Evolutionary conservation across 2,113 vertebrate genomes (phyloP).

Genomic region (Lichenostomus cassidix): DNA sequence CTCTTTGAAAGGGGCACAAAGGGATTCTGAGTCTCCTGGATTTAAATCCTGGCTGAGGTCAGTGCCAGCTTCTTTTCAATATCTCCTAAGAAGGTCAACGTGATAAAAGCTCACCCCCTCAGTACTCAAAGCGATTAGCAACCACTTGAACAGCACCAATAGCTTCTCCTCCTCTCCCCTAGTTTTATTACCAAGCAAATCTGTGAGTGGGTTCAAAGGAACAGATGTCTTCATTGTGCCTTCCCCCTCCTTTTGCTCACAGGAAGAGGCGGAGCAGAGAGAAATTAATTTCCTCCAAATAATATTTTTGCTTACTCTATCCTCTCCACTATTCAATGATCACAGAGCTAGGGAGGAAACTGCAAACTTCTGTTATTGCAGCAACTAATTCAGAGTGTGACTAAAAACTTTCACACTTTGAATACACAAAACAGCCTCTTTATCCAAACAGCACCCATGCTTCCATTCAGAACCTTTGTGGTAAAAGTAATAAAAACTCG

Average conservation of each 20-base stretch:
- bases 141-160: background rate
- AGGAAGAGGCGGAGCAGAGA: constrained; percentile 33
- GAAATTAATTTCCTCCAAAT: constrained; percentile 15
- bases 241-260: background rate
- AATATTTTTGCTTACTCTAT: background rate
- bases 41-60: constrained; percentile 47
- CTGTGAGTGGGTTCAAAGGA: constrained; percentile 42
- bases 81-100: constrained; percentile 27
- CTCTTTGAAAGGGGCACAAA: constrained; percentile 21
- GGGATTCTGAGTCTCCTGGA: background rate
- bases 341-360: background rate
- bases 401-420: background rate
- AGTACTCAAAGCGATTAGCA: constrained; percentile 18
- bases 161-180: background rate
- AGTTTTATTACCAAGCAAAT: constrained; percentile 18
- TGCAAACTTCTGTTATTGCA: background rate
- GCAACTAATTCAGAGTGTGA: background rate
- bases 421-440: background rate
- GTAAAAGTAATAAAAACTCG: background rate
- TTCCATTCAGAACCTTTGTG: background rate
- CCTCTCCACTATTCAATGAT: background rate
- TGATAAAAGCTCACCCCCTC: constrained; percentile 32
- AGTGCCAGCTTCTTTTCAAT: constrained; percentile 48
- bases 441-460: background rate
- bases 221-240: constrained; percentile 63